Base-by-base conservation (phyloP, 2,888 invertebrate species). In the Aethes cnicana region DNA sequence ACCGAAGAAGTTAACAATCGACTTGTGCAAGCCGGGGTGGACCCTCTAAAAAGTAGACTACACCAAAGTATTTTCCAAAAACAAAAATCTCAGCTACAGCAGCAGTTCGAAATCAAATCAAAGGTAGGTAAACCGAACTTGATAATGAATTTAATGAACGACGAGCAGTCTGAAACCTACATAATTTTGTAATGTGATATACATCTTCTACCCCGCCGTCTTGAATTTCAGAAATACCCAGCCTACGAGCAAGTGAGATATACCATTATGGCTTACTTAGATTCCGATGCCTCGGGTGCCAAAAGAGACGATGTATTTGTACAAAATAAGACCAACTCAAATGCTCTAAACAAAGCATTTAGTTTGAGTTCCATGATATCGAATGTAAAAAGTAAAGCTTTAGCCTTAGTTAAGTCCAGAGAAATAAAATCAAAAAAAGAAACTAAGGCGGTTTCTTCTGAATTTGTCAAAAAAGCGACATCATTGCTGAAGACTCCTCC, bases 31-130 rank as follows among this genome's bases (percentile, higher is more conserved):
- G 77, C 92, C 37, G 94, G 94, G 8, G 90, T 94, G 12, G 93
- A 93, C 66, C 92, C 93, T 2, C 86, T 92, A 20, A 93, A 92
- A 90, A 86, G 80, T 28, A 90, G 91, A 43, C 72, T 94, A 58
- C 91, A 93, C 1, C 74, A 81, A 58, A 86, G 77, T 55, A 83
- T 91, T 7, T 93, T 89, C 63, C 83, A 90, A 49, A 92, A 91
- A 63, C 92, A 92, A 60, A 81, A 91, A 57, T 81, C 86, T 42
- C 90, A 91, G 50, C 69, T 94, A 26, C 89, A 86, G 54, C 92
- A 93, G 69, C 90, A 92, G 66, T 88, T 91, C 50, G 91, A 86
- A 62, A 64, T 91, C 2, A 87, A 91, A 66, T 74, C 90, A 30
- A 93, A 93, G 89, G 93, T 93, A 55, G n/a, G n/a, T n/a, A n/a